phyloP scores from a whole-genome alignment of 2,888 invertebrate species.

The Papilio demoleus region DNA sequence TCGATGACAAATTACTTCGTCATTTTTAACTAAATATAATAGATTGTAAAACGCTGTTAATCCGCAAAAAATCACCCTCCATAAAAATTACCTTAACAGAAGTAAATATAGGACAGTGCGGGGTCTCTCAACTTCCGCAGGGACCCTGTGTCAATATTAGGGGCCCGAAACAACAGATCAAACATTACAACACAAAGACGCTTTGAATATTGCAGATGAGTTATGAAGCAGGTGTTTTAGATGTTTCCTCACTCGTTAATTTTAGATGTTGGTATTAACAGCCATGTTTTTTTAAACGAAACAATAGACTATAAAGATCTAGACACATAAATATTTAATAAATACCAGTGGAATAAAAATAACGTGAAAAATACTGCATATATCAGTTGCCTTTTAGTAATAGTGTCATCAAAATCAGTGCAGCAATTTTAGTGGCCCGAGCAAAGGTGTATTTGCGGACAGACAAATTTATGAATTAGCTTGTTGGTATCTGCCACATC shows the following conservation, averaged over 20 bases:
- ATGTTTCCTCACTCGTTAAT: slow-evolving; percentile 16
- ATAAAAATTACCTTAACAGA: slow-evolving; percentile 16
- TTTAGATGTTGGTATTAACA: neutral
- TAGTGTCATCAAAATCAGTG: too few relatives aligned
- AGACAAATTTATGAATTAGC: too few relatives aligned
- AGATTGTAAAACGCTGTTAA: slow-evolving; percentile 5
- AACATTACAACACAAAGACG: slow-evolving; percentile 58
- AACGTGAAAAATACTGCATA: too few relatives aligned
- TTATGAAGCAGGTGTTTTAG: slow-evolving; percentile 55
- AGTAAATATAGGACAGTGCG: slow-evolving; percentile 32
- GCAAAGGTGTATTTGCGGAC: too few relatives aligned
- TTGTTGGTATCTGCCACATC: too few relatives aligned
- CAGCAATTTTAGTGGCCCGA: too few relatives aligned
- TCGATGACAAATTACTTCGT: too few relatives aligned
- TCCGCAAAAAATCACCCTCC: slow-evolving; percentile 5
- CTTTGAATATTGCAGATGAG: slow-evolving; percentile 51
- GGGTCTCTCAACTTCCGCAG: slow-evolving; percentile 46
- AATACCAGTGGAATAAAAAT: too few relatives aligned
- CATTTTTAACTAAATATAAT: neutral
- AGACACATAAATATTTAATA: too few relatives aligned
- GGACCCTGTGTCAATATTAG: slow-evolving; percentile 63
- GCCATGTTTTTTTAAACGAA: neutral
- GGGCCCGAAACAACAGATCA: slow-evolving; percentile 49
- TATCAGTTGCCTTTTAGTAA: too few relatives aligned
- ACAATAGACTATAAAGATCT: neutral